Evolutionary conservation across 1,140 invertebrate genomes (phyloP), one percentile per base, ranked within the genome.

Genomic region (Dinoponera quadriceps): DNA sequence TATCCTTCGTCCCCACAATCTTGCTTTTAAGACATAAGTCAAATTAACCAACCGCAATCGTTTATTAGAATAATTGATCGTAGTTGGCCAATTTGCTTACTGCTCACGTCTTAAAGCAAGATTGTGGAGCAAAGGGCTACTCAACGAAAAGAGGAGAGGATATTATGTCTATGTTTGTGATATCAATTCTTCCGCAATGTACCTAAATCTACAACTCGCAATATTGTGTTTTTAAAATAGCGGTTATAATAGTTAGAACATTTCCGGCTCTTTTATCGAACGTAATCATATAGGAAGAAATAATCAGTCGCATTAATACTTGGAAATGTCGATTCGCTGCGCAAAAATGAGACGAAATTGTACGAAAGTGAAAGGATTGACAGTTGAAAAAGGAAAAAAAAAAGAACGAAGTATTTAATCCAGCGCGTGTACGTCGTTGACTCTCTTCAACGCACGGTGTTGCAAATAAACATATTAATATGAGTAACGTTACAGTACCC

Each of bases 381-480:
- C n/a, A n/a, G n/a, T n/a, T n/a, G n/a, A 44, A 44, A 44, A 9
- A 44, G 7, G 38, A 44, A 44, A 44, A 11, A 20, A 54, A 69
- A 69, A 5, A 69, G 63, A 51, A 75, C 75, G 29, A 84, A 60
- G 72, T 88, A 86, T 86, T 89, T 88, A 86, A 88, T 88, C 84
- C 66, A 69, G 38, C 38, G 74, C 44, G 63, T 66, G 80, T 48
- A 69, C 69, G 86, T 60, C 29, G 57, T 83, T 80, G 48, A 88
- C 0, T 85, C 72, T 66, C 60, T 88, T 87, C 88, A 20, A 85
- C 49, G 82, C 44, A 85, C 85, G 87, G 87, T 88, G 87, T 86
- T 88, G 86, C 83, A 82, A 81, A 82, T 83, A 71, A 78, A 59
- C 74, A 44, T 85, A 44, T 89, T 78, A 84, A 71, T 82, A 9